Conservation (phyloP, 2,113 vertebrate species). For the Urocynchramus pylzowi region DNA sequence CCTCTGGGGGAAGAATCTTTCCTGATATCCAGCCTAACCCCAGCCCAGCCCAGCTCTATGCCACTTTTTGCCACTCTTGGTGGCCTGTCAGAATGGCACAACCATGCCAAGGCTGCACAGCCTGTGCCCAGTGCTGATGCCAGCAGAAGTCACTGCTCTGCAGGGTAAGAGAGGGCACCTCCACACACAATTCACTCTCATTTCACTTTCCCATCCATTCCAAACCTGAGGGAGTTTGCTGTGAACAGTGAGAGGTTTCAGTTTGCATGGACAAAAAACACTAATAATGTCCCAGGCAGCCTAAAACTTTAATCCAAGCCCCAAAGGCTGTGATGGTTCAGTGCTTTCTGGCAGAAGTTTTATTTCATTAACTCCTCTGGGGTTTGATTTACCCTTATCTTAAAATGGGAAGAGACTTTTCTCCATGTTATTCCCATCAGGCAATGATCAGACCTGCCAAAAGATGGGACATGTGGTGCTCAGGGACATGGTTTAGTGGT, state of each 20-base stretch:
- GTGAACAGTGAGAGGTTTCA: not conserved
- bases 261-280: not conserved
- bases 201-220: not conserved
- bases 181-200: accelerated
- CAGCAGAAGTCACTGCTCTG: not conserved
- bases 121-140: not conserved
- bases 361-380: not conserved
- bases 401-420: not conserved
- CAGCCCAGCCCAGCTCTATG: accelerated
- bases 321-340: not conserved
- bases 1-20: not conserved
- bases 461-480: not conserved
- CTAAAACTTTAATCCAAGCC: not conserved
- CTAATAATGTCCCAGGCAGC: not conserved
- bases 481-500: not conserved
- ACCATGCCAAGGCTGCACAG: not conserved
- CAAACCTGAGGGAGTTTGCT: not conserved
- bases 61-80: not conserved
- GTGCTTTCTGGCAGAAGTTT: not conserved
- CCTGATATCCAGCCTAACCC: not conserved
- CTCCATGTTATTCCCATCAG: not conserved
- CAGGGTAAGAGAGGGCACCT: not conserved
- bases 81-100: not conserved
- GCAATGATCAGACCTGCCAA: not conserved
- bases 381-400: not conserved